phyloP scores from a whole-genome alignment of 2,888 invertebrate species.

The Melipona beecheii region DNA sequence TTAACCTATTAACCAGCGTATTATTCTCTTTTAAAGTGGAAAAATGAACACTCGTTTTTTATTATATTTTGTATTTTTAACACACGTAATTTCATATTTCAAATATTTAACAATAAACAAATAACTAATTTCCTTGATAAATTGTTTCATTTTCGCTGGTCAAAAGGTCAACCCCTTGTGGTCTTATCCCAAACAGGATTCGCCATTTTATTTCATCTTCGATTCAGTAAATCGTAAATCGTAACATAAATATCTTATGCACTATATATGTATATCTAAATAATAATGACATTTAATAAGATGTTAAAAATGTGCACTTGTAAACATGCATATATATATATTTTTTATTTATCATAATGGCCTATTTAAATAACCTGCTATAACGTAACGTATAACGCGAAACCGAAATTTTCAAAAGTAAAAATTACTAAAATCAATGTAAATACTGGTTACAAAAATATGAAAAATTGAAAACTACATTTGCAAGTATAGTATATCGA shows the following conservation, averaged over 20 bases:
- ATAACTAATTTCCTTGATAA: neutral
- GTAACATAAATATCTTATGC: neutral
- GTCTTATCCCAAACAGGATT: neutral
- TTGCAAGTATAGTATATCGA: too few relatives aligned
- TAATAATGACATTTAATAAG: too few relatives aligned
- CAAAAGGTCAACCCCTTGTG: conserved; percentile 2
- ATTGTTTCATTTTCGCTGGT: neutral
- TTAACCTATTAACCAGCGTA: conserved; percentile 21
- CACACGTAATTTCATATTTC: neutral
- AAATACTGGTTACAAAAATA: too few relatives aligned
- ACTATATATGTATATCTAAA: neutral
- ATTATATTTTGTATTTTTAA: neutral
- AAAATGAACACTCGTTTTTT: too few relatives aligned
- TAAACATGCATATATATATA: too few relatives aligned
- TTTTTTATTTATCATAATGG: too few relatives aligned
- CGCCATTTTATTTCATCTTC: neutral
- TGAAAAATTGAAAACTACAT: neutral
- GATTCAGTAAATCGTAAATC: neutral
- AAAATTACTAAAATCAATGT: too few relatives aligned
- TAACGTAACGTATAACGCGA: too few relatives aligned
- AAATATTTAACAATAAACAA: neutral
- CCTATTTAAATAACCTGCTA: too few relatives aligned
- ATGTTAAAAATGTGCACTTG: too few relatives aligned
- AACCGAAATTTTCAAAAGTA: too few relatives aligned
- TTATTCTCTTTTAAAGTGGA: neutral